A percentile compares a stretch with the other conserved stretches of the same genome.
phyloP scores from a whole-genome alignment of 2,888 invertebrate genomes.

The Drosophila paramelanica region DNA sequence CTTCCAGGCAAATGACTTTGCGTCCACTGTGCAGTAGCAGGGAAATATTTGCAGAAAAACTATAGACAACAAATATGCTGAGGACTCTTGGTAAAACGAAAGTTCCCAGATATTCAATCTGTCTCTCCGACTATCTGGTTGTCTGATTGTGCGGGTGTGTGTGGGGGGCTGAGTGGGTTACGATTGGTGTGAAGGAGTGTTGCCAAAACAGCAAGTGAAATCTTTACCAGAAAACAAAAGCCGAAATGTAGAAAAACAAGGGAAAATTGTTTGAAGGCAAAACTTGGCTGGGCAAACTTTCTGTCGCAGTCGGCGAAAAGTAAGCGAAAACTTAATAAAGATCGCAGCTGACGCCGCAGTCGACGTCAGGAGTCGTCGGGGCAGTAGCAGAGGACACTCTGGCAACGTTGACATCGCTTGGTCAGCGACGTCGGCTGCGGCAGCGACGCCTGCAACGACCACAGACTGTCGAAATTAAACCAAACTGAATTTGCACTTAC shows the following conservation, averaged over 20 bases:
- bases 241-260: slow-evolving; percentile 77
- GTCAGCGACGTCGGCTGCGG: slow-evolving; percentile 44
- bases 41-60: slow-evolving; percentile 31
- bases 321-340: slow-evolving; percentile 82
- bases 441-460: slow-evolving; percentile 38
- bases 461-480: slow-evolving; percentile 79
- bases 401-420: slow-evolving; percentile 63
- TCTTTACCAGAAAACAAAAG: slow-evolving; percentile 81
- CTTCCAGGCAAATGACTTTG: slow-evolving; percentile 21
- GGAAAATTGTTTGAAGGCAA: slow-evolving; percentile 67
- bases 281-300: slow-evolving; percentile 70
- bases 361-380: slow-evolving; percentile 4
- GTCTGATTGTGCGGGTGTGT: background rate
- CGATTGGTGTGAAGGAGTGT: slow-evolving; percentile 21
- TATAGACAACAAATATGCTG: slow-evolving; percentile 63
- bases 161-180: background rate
- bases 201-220: slow-evolving; percentile 68
- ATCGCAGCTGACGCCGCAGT: slow-evolving; percentile 70
- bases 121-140: slow-evolving; percentile 2
- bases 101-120: slow-evolving; percentile 34
- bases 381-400: slow-evolving; percentile 8
- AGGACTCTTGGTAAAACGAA: slow-evolving; percentile 52
- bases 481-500: slow-evolving; percentile 80
- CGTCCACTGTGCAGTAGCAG: slow-evolving; percentile 34
- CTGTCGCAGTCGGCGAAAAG: slow-evolving; percentile 77